Evolutionary conservation across 2,888 invertebrate species (phyloP).

Genomic region (Autographa pulchrina): DNA sequence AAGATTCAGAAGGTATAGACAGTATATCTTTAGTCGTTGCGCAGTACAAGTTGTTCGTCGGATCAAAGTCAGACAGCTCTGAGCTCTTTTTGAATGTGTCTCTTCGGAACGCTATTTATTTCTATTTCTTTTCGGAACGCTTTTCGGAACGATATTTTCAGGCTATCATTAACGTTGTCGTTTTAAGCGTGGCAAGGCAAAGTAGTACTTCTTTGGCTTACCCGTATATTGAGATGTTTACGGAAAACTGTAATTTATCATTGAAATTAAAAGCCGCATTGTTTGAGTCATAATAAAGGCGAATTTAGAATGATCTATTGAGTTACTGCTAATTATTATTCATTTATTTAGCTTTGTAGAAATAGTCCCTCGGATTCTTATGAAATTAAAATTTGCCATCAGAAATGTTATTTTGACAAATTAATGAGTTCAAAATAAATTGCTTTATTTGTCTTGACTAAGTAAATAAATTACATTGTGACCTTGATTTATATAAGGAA

Average conservation of each 20-base stretch:
- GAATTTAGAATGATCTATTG: constrained; percentile 62
- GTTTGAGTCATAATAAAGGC: constrained; percentile 66
- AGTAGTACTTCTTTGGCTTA: constrained; percentile 32
- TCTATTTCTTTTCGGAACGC: too few species aligned
- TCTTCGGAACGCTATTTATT: too few species aligned
- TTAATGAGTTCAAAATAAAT: constrained; percentile 29
- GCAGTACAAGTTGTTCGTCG: too few species aligned
- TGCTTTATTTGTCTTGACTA: constrained; percentile 16
- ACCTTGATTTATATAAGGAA: not conserved
- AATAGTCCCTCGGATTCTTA: constrained; percentile 30
- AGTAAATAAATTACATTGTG: not conserved
- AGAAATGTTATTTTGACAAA: constrained; percentile 44
- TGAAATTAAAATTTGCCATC: constrained; percentile 36
- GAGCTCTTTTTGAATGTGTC: too few species aligned
- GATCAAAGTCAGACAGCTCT: too few species aligned
- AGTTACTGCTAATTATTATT: constrained; percentile 56
- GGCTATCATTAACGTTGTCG: too few species aligned
- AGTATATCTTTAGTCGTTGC: too few species aligned
- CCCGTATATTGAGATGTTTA: constrained; percentile 52
- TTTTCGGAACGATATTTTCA: too few species aligned
- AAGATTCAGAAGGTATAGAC: constrained; percentile 38
- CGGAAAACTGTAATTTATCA: constrained; percentile 79
- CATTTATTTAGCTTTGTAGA: constrained; percentile 59
- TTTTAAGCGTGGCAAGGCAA: not conserved
- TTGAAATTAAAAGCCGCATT: constrained; percentile 75